Conservation (phyloP, 2,113 vertebrate genomes). For the Zootoca vivipara region DNA sequence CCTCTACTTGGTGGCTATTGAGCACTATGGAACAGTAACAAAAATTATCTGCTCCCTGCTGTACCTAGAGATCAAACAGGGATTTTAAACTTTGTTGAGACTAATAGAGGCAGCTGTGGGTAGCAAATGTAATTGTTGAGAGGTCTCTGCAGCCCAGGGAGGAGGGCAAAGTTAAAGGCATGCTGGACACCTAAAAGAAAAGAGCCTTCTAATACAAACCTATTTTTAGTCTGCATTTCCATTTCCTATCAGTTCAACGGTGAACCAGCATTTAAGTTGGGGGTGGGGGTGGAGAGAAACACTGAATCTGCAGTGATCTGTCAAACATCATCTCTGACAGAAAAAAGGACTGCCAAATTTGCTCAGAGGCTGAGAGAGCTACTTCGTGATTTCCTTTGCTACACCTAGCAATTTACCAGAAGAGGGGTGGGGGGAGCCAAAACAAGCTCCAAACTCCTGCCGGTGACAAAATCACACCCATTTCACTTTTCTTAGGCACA, state of each 20-base stretch:
- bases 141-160: slow-evolving; percentile 33
- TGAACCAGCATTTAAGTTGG: slow-evolving; percentile 45
- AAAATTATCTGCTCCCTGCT: slow-evolving; percentile 40
- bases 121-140: slow-evolving; percentile 38
- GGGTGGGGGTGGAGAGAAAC: neutral
- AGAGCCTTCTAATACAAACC: slow-evolving; percentile 26
- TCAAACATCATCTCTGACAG: slow-evolving; percentile 35
- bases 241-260: neutral
- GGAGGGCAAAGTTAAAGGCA: slow-evolving; percentile 46
- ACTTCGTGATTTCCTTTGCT: slow-evolving; percentile 11
- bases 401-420: slow-evolving; percentile 17
- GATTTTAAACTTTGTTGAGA: slow-evolving; percentile 55
- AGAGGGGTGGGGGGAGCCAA: neutral
- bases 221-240: slow-evolving; percentile 37
- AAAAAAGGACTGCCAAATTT: neutral
- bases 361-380: slow-evolving; percentile 28
- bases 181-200: slow-evolving; percentile 33
- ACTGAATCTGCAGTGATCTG: slow-evolving; percentile 42
- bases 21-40: slow-evolving; percentile 51
- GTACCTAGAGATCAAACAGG: slow-evolving; percentile 60
- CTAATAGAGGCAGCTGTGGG: slow-evolving; percentile 37
- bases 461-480: slow-evolving; percentile 11
- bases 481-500: slow-evolving; percentile 16
- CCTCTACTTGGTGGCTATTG: slow-evolving; percentile 56
- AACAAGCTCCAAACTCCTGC: neutral